Evolutionary conservation across 2,113 vertebrate genomes (phyloP), one percentile per base, ranked within the genome.

Genomic region (Loxodonta africana): DNA sequence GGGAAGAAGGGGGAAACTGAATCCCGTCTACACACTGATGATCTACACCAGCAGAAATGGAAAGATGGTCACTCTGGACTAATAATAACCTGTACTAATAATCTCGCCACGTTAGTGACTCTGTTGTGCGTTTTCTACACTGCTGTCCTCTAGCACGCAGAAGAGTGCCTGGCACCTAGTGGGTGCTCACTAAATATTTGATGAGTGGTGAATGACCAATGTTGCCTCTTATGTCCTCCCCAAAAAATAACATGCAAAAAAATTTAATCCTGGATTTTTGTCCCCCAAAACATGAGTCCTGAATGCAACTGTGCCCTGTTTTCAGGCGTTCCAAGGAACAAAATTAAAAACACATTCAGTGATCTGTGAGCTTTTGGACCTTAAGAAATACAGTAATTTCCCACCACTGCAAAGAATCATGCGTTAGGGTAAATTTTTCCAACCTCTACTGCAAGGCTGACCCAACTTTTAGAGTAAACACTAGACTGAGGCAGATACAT

Each of bases 1-100:
- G 33, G 10, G 81, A 30, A 37, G 53, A 48, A 95, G 63, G 78
- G 9, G 60, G 71, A 51, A 7, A 12, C 81, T 37, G 93, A 94
- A 33, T 5, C 28, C 46, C 17, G 18, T 0, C 17, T 10, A 2
- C 0, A 0, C 57, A 20, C n/a, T 8, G 5, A 63, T 6, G 57
- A 17, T 5, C 91, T 20, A 33, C 41, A 28, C 83, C 86, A n/a
- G 77, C 21, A 21, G 73, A 37, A n/a, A 67, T 0, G 51, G 41
- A 4, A 69, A 23, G 15, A 28, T 53, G 9, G 26, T 25, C 46
- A 25, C 60, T 63, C 9, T 2, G 5, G 48, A 9, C 85, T 76
- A 17, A 6, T 28, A 51, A 23, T 9, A 51, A 53, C 73, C 25
- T 37, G 8, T 1, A 0, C 57, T 46, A 18, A 90, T 0, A 18